phyloP scores from a whole-genome alignment of 2,888 invertebrate species.

The Drosophila formosana region DNA sequence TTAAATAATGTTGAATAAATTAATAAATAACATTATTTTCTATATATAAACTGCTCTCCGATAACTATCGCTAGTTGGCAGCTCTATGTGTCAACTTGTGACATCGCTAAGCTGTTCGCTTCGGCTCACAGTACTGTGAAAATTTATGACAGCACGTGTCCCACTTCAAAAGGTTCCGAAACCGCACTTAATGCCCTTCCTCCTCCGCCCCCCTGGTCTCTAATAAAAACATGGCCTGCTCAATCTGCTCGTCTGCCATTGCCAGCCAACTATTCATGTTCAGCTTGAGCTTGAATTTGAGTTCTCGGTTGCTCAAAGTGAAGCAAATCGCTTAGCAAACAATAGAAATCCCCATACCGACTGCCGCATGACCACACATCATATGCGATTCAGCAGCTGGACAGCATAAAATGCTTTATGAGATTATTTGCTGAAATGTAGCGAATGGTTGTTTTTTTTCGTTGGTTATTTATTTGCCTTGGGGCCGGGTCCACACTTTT shows the following conservation, averaged over 20 bases:
- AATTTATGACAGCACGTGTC: constrained; percentile 70
- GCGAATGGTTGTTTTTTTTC: constrained; percentile 75
- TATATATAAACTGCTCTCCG: neutral
- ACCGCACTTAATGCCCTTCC: constrained; percentile 69
- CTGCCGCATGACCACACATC: constrained; percentile 51
- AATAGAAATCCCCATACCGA: constrained; percentile 47
- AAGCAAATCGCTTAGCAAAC: constrained; percentile 79
- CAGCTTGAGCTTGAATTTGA: neutral
- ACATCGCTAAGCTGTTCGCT: constrained; percentile 17
- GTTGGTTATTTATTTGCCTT: constrained; percentile 80
- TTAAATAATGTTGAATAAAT: no score
- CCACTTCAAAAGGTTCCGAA: constrained; percentile 66
- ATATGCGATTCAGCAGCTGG: constrained; percentile 76
- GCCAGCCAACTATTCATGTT: constrained; percentile 19
- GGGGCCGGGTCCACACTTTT: constrained; percentile 50
- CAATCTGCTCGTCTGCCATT: constrained; percentile 12
- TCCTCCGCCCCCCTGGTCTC: neutral
- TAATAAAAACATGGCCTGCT: constrained; percentile 2
- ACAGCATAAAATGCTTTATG: constrained; percentile 78
- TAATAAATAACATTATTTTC: no score
- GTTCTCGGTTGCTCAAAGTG: constrained; percentile 22
- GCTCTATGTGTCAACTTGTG: constrained; percentile 22
- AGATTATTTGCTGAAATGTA: constrained; percentile 81
- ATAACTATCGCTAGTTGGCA: constrained; percentile 22
- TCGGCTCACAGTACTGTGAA: constrained; percentile 44